A percentile compares a stretch with the other conserved stretches of the same genome.
Evolutionary conservation across 1,140 invertebrate genomes (phyloP).

Genomic region (Lethrus apterus): DNA sequence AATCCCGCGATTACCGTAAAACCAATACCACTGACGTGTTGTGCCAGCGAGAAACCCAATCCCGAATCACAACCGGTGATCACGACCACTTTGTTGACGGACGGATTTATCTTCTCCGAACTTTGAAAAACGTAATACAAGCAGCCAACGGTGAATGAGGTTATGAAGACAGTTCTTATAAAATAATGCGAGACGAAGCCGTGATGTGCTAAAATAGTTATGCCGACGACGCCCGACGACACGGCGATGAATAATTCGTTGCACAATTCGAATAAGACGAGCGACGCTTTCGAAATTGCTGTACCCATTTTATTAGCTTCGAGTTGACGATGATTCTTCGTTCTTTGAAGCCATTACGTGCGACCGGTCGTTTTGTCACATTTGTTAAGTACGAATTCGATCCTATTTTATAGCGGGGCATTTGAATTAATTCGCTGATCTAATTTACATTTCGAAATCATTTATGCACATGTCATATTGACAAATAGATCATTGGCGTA

Average conservation of each 20-base stretch:
- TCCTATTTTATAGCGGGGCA: background rate
- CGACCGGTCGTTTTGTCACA: too few species aligned
- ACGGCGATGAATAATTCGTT: constrained; percentile 36
- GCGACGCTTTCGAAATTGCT: constrained; percentile 6
- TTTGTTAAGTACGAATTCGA: background rate
- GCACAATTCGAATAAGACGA: constrained; percentile 30
- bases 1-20: constrained; percentile 65
- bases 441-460: too few species aligned
- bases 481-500: too few species aligned
- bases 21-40: constrained; percentile 51
- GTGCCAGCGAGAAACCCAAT: constrained; percentile 66
- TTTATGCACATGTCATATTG: too few species aligned
- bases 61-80: constrained; percentile 80
- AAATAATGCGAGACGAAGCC: constrained; percentile 27
- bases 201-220: constrained; percentile 27
- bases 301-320: constrained; percentile 18
- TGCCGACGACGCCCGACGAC: constrained; percentile 32
- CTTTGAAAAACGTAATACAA: constrained; percentile 27
- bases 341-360: background rate
- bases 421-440: too few species aligned
- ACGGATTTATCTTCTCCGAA: constrained; percentile 19
- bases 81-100: constrained; percentile 48
- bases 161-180: constrained; percentile 27
- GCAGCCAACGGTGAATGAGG: constrained; percentile 27
- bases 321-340: too few species aligned